phyloP scores from a whole-genome alignment of 1,140 invertebrate species.

The Globodera ellingtonae region DNA sequence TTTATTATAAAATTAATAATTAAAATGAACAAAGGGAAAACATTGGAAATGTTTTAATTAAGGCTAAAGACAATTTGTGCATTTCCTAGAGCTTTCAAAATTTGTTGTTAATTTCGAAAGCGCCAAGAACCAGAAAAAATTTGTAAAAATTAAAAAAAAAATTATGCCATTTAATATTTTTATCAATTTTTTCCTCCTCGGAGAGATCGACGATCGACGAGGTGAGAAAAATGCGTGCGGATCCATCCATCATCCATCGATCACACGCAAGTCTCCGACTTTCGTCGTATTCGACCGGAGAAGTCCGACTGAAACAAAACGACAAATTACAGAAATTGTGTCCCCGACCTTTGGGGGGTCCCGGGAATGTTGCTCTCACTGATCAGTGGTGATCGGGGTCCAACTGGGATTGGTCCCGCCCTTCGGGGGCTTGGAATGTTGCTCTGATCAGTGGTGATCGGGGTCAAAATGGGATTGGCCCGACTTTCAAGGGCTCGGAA shows the following conservation, averaged over 20 bases:
- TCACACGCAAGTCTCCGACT: slow-evolving; percentile 52
- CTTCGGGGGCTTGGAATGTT: too few relatives aligned
- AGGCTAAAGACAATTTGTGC: not conserved
- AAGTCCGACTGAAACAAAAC: slow-evolving; percentile 37
- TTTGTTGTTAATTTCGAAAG: not conserved
- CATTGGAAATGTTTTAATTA: not conserved
- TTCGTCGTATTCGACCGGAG: slow-evolving; percentile 44
- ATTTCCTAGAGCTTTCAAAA: not conserved
- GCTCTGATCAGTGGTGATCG: too few relatives aligned
- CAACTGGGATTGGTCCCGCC: too few relatives aligned
- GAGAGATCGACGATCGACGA: not conserved
- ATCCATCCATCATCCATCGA: not conserved
- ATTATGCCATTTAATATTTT: not conserved
- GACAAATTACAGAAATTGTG: not conserved
- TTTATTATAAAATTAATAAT: too few relatives aligned
- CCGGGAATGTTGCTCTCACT: too few relatives aligned
- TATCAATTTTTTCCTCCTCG: not conserved
- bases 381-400: too few relatives aligned
- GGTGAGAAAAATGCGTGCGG: not conserved
- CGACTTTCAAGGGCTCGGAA: too few relatives aligned
- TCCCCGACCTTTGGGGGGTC: too few relatives aligned
- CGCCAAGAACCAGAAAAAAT: not conserved
- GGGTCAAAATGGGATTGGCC: too few relatives aligned
- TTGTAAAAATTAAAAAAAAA: not conserved
- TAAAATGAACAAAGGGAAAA: not conserved